Evolutionary conservation across 2,888 invertebrate genomes (phyloP), one percentile per base, ranked within the genome.

Genomic region (Endotricha flammealis): DNA sequence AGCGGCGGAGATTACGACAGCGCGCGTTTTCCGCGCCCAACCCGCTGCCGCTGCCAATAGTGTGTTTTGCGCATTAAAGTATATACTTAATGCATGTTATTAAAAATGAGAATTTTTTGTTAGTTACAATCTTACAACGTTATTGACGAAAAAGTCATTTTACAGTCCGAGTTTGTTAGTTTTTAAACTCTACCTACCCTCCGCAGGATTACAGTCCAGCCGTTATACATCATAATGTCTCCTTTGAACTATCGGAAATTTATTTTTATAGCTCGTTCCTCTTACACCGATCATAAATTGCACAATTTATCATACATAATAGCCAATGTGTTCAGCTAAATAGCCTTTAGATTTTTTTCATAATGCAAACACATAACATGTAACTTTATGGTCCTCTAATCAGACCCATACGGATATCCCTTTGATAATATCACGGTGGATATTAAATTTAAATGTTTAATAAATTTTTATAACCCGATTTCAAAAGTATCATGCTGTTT

Each of bases 401-500:
- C 66, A 60, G 60, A 53, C 55, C 53, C 50, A 57, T 61, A 50
- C 48, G 60, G 51, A 45, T 54, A 51, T 50, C 51, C 41, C 57
- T 66, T 60, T 58, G 56, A 71, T 68, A 69, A 67, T 64, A 67
- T 68, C 53, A 58, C 40, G 43, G 46, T 41, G 46, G 43, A 59
- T 70, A 66, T 73, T 64, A 65, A 66, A 71, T 67, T 61, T 58
- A 48, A 69, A 64, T 60, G 48, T 57, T 64, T 65, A 67, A 57
- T 79, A 62, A 77, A 78, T 47, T 60, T 77, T 78, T 74, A 78
- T 63, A 64, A 54, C 42, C 25, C 43, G 32, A 56, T 57, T 54
- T 57, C 50, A 63, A 53, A 53, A 51, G 54, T 42, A 42, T 53
- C 46, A 39, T 41, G 50, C 49, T 48, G 32, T 46, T 42, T 60